Evolutionary conservation across 1,140 invertebrate species (phyloP), one percentile per base, ranked within the genome.

Genomic region (Magallana angulata): DNA sequence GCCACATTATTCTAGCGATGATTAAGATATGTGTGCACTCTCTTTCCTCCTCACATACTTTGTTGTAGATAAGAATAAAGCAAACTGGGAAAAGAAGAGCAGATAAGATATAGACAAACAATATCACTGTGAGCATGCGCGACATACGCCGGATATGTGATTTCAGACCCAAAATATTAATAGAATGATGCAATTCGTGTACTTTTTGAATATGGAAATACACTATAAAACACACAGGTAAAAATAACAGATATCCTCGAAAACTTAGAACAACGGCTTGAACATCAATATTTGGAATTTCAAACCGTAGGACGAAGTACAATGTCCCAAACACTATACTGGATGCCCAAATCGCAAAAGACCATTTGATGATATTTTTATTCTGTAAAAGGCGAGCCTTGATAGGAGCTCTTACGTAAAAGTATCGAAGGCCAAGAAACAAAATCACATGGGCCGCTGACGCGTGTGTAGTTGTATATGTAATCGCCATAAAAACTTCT

Each of bases 41-140:
- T 30, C 24, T 8, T 76, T 76, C 68, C 11, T 76, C 68, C 14
- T 76, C 7, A 30, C 68, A 76, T 9, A 76, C 18, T 12, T 36
- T 76, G 68, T 76, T 76, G 68, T 76, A 76, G 36, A 30, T 76
- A 30, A 76, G 68, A 30, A 76, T 76, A 76, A 76, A 76, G 36
- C 68, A 76, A 24, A 76, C 30, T 1, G 68, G 68, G 36, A 76
- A 76, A 12, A 76, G 68, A 8, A 76, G 24, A 30, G 68, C 68
- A 12, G 68, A 76, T 76, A 76, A 76, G 8, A 76, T 76, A 12
- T 76, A 76, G 14, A 76, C 30, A 30, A 30, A 76, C 24, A 76
- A 4, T 30, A 76, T 76, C 68, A 76, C 68, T 1, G 68, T 12
- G 9, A 76, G 68, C 68, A 76, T 76, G 68, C 68, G 68, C 24